Evolutionary conservation across 2,888 invertebrate genomes (phyloP), one percentile per base, ranked within the genome.

Genomic region (Drosophila dives): DNA sequence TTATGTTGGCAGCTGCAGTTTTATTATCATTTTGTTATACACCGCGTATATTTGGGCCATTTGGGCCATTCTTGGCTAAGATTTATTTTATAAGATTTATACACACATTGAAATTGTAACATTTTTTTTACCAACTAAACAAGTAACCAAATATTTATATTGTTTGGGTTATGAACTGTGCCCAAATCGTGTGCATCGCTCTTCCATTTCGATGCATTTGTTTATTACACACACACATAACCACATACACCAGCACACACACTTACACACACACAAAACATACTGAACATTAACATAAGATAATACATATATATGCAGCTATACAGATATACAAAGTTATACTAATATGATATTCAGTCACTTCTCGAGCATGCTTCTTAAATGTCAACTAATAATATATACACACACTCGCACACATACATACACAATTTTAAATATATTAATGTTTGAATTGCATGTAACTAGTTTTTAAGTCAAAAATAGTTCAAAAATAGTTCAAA

Each of bases 371-470:
- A 63, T 66, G 72, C 68, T 75, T 80, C 60, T 70, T 66, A 64
- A 69, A 80, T 61, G 55, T 65, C 55, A 6, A 29, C 5, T 29
- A 45, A 45, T 40, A 29, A 51, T 8, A 23, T n/a, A 20, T 2
- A n/a, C n/a, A 38, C 23, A 59, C 40, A 53, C 32, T 53, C 38
- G 5, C 11, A 20, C 11, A 20, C 11, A 50, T 17, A 42, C 50
- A 49, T 32, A 49, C 40, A 64, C 33, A 56, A 50, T 68, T 64
- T 23, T 32, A 63, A 56, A 61, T 77, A 89, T 89, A 86, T 86
- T 89, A 83, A 66, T 68, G 60, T 78, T 86, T 89, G 42, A 73
- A 80, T 75, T 85, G 80, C 83, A 86, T 90, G 55, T 51, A 65
- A 61, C 40, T 86, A 88, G 86, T 59, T 70, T 6, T 64, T 88